These are phyloP conservation scores for Pteria penguin DNA, from an alignment of 2,888 invertebrate genomes.

Conservation along the genomic window DNA sequence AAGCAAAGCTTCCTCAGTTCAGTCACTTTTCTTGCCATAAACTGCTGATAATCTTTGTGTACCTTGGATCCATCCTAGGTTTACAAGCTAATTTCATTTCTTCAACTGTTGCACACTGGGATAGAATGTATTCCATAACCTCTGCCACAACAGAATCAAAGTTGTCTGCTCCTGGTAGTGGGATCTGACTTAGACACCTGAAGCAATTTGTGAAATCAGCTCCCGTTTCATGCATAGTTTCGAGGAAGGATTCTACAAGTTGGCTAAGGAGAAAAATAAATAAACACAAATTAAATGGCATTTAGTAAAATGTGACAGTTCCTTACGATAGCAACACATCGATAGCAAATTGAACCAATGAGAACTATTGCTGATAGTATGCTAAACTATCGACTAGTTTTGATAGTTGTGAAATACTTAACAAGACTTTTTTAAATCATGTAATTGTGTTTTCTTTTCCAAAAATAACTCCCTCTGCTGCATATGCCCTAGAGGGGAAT, in stretches of 20 bases:
- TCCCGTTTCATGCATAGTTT: conserved; percentile 85
- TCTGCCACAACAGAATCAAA: conserved; percentile 53
- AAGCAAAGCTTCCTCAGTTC: too few species aligned
- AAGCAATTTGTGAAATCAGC: conserved; percentile 84
- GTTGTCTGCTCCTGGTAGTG: conserved; percentile 69
- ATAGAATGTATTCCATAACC: conserved; percentile 65
- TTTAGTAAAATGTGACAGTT: too few species aligned
- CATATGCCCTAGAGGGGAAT: too few species aligned
- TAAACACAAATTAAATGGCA: background rate
- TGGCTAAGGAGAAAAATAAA: conserved; percentile 61
- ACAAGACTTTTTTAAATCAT: background rate
- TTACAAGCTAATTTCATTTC: conserved; percentile 64
- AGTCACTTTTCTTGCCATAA: too few species aligned
- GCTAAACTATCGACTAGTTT: background rate
- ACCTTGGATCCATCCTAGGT: conserved; percentile 78
- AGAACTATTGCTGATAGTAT: too few species aligned
- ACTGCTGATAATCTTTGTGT: too few species aligned
- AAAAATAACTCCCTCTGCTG: background rate
- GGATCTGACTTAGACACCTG: conserved; percentile 73
- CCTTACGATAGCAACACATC: too few species aligned
- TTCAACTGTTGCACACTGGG: conserved; percentile 77
- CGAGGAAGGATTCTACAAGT: conserved; percentile 82
- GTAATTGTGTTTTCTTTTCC: background rate
- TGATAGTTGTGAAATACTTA: background rate
- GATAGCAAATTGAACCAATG: too few species aligned